phyloP scores from a whole-genome alignment of 1,140 invertebrate species.

The Armadillidium nasatum region DNA sequence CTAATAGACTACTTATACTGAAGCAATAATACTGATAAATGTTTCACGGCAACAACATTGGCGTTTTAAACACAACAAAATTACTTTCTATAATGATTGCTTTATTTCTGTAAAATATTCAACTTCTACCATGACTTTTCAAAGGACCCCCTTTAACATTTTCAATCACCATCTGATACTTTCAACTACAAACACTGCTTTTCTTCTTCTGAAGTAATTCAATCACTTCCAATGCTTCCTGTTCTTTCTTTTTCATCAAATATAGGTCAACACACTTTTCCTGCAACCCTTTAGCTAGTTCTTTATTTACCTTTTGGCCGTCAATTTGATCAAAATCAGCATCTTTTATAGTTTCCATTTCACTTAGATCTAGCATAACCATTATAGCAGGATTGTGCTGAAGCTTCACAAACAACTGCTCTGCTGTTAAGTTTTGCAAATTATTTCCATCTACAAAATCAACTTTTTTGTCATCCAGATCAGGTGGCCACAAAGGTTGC shows the following conservation, averaged over 20 bases:
- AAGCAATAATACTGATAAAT: too few species aligned
- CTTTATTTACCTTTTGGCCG: constrained; percentile 9
- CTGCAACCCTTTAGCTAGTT: constrained; percentile 30
- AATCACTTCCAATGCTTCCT: constrained; percentile 36
- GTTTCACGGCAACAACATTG: too few species aligned
- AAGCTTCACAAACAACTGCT: constrained; percentile 24
- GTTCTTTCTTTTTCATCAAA: constrained; percentile 39
- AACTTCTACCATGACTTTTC: too few species aligned
- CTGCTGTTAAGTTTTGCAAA: constrained; percentile 19
- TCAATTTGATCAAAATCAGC: constrained; percentile 25
- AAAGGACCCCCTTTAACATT: too few species aligned
- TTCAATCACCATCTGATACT: too few species aligned
- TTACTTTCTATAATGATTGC: too few species aligned
- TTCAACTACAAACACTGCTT: constrained; percentile 14
- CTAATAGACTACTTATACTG: too few species aligned
- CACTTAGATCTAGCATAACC: constrained; percentile 32
- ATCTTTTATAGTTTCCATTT: constrained; percentile 36
- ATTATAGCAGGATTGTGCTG: constrained; percentile 36
- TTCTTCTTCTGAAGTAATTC: constrained; percentile 33
- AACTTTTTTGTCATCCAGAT: constrained; percentile 25
- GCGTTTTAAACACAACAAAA: too few species aligned
- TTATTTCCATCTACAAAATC: constrained; percentile 31
- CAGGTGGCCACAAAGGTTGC: constrained; percentile 28
- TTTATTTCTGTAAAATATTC: too few species aligned
- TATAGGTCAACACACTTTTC: constrained; percentile 38